Conservation (phyloP, 2,113 vertebrate species). For the Telmatochromis sp. region DNA sequence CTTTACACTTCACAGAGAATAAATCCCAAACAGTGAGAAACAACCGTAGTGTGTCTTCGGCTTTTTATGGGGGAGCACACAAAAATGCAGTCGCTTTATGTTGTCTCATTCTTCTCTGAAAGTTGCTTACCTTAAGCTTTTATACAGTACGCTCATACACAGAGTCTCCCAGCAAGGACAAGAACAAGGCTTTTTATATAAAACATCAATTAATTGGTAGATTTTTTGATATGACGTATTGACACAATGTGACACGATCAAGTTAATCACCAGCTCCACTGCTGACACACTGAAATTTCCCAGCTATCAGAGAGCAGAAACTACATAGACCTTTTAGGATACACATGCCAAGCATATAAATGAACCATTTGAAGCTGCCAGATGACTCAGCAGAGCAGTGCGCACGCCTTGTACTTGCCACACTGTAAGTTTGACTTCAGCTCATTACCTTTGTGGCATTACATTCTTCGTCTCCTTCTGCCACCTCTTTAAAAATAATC, state of each 20-base stretch:
- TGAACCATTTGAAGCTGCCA: neutral
- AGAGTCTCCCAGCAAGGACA: neutral
- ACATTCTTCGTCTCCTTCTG: neutral
- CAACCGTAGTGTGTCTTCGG: neutral
- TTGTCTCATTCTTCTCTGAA: neutral
- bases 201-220: neutral
- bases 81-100: neutral
- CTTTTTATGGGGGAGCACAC: neutral
- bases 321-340: neutral
- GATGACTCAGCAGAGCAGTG: conserved; percentile 24
- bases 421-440: neutral
- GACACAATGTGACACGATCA: neutral
- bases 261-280: neutral
- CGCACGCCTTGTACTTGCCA: neutral
- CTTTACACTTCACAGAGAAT: neutral
- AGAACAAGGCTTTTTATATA: neutral
- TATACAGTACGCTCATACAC: neutral
- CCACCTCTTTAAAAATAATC: neutral
- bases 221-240: neutral
- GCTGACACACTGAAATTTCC: neutral
- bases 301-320: neutral
- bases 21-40: neutral
- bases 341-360: neutral
- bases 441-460: neutral
- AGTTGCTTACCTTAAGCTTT: neutral